These are phyloP conservation scores for Drepana arcuata DNA, from an alignment of 1,140 invertebrate species.

Conservation along the genomic window DNA sequence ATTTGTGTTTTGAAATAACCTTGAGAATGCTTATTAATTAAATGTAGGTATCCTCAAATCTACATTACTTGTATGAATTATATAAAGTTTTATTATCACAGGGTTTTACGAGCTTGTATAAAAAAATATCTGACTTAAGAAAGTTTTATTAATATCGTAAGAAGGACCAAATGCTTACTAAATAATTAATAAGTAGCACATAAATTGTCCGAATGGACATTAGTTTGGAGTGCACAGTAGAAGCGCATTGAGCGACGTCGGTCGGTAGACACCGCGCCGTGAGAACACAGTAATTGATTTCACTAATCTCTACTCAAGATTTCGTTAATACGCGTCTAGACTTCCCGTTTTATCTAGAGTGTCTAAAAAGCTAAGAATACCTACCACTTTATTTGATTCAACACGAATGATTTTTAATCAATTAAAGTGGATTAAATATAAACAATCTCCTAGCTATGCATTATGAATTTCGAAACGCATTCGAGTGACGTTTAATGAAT, in stretches of 20 bases:
- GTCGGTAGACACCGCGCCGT: constrained; percentile 32
- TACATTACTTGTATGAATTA: too few species aligned
- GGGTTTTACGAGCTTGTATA: too few species aligned
- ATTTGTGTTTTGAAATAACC: too few species aligned
- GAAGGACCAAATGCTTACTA: not conserved
- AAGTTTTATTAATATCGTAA: too few species aligned
- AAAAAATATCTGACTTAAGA: too few species aligned
- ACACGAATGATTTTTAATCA: not conserved
- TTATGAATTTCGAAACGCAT: too few species aligned
- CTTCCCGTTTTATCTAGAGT: constrained; percentile 13
- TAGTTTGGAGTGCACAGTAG: constrained; percentile 8
- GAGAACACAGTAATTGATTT: constrained; percentile 62
- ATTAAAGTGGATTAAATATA: constrained; percentile 3
- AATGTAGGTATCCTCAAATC: too few species aligned
- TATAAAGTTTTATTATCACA: too few species aligned
- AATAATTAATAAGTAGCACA: constrained; percentile 3
- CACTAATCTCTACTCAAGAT: constrained; percentile 46
- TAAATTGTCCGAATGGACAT: constrained; percentile 1
- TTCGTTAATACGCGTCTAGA: constrained; percentile 27
- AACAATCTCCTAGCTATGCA: constrained; percentile 4
- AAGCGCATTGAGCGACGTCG: constrained; percentile 3
- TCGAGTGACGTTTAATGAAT: too few species aligned
- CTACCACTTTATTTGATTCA: constrained; percentile 3
- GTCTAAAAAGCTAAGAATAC: constrained; percentile 7
- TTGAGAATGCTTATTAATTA: too few species aligned